These are phyloP conservation scores for Pangasianodon hypophthalmus DNA, from an alignment of 2,113 vertebrate genomes.

Conservation along the genomic window DNA sequence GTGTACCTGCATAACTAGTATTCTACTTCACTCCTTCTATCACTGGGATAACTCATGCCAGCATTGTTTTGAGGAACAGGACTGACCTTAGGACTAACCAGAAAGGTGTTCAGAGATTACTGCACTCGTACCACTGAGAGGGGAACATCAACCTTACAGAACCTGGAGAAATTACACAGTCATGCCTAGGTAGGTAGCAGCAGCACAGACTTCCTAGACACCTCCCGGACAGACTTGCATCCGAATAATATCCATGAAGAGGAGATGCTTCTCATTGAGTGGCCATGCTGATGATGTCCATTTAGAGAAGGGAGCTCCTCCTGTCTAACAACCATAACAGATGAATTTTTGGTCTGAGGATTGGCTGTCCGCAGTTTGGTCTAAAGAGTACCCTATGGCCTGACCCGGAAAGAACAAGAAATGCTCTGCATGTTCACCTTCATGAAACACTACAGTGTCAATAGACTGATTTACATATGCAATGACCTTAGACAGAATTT, in stretches of 20 bases:
- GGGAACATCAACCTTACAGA: not conserved
- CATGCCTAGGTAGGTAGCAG: not conserved
- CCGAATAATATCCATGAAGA: not conserved
- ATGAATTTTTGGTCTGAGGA: not conserved
- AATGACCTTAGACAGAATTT: not conserved
- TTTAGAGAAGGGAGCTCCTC: not conserved
- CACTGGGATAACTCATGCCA: too few species aligned
- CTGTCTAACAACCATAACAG: not conserved
- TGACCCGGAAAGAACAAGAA: not conserved
- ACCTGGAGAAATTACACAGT: not conserved
- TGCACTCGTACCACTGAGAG: not conserved
- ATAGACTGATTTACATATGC: not conserved
- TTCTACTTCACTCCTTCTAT: too few species aligned
- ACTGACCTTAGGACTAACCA: not conserved
- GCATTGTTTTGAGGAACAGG: too few species aligned
- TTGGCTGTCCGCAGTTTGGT: not conserved
- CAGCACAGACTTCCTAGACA: not conserved
- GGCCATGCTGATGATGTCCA: not conserved
- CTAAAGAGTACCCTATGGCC: not conserved
- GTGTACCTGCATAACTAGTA: too few species aligned
- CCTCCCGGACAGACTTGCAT: not conserved
- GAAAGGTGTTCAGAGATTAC: not conserved
- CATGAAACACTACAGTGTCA: not conserved
- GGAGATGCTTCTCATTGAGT: not conserved
- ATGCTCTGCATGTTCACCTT: not conserved